A percentile compares a stretch with the other conserved stretches of the same genome.
phyloP scores from a whole-genome alignment of 2,113 vertebrate genomes.

The Phaetusa simplex region DNA sequence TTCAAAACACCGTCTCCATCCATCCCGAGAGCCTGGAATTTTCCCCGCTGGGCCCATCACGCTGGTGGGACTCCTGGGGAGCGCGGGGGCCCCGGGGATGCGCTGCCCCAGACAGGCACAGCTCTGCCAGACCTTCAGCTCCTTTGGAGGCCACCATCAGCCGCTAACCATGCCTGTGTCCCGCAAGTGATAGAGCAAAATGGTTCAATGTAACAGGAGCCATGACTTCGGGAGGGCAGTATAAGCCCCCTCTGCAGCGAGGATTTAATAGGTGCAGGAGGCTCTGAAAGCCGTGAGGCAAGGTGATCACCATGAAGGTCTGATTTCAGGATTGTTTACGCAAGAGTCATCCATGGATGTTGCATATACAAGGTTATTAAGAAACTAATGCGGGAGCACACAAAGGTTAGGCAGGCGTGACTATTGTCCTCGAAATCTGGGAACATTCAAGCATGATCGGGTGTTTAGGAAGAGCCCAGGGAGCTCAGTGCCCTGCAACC shows the following conservation, averaged over 20 bases:
- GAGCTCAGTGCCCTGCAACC: background rate
- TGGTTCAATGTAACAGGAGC: rapidly evolving
- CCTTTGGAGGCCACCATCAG: background rate
- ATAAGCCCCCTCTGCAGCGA: rapidly evolving
- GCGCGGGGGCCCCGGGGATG: rapidly evolving
- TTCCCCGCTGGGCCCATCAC: rapidly evolving
- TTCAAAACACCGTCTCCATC: background rate
- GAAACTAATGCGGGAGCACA: background rate
- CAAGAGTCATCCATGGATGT: background rate
- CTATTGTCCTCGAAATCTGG: background rate
- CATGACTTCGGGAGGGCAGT: background rate
- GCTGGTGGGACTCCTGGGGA: background rate
- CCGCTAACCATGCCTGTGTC: too few species aligned
- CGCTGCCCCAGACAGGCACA: background rate
- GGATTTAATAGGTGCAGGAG: background rate
- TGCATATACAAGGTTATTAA: background rate
- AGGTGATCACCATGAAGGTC: background rate
- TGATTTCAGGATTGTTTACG: background rate
- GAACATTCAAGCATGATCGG: too few species aligned
- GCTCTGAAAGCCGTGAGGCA: background rate
- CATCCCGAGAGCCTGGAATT: background rate
- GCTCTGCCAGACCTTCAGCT: background rate
- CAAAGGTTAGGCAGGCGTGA: background rate
- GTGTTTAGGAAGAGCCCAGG: background rate
- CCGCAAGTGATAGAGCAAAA: rapidly evolving